These are phyloP conservation scores for Montipora efflorescens DNA, from an alignment of 64 coral and sea anemone genomes.

Conservation along the genomic window DNA sequence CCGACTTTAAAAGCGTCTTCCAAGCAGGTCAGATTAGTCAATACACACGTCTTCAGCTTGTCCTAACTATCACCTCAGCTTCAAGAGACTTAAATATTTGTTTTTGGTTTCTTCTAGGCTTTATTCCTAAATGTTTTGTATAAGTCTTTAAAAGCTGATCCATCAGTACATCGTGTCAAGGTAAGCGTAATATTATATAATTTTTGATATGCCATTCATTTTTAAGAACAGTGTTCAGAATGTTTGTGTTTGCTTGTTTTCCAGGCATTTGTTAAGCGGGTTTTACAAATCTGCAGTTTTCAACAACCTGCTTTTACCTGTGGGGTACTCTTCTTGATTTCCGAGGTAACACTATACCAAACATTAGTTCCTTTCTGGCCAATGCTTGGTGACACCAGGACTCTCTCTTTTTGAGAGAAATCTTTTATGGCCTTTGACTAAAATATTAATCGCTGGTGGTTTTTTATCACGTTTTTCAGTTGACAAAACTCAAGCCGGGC, in stretches of 20 bases:
- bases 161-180: constrained; percentile 85
- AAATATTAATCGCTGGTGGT: too few relatives aligned
- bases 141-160: constrained; percentile 92
- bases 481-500: constrained; percentile 82
- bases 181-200: constrained; percentile 4
- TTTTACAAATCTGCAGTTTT: constrained; percentile 89
- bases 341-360: constrained; percentile 56
- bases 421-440: background rate
- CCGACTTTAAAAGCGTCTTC: constrained; percentile 71
- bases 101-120: constrained; percentile 31
- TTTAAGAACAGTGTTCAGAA: background rate
- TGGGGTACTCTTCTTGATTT: constrained; percentile 81
- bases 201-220: background rate
- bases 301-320: constrained; percentile 88
- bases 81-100: background rate
- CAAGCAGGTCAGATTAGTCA: constrained; percentile 78
- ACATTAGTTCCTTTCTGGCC: background rate
- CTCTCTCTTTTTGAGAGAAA: background rate
- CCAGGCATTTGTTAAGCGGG: constrained; percentile 91
- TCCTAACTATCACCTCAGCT: background rate
- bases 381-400: background rate
- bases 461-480: constrained; percentile 61
- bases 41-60: too few relatives aligned
- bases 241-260: background rate
- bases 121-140: constrained; percentile 92